These are phyloP conservation scores for Cisticola juncidis DNA, from an alignment of 2,113 vertebrate genomes.

Conservation along the genomic window DNA sequence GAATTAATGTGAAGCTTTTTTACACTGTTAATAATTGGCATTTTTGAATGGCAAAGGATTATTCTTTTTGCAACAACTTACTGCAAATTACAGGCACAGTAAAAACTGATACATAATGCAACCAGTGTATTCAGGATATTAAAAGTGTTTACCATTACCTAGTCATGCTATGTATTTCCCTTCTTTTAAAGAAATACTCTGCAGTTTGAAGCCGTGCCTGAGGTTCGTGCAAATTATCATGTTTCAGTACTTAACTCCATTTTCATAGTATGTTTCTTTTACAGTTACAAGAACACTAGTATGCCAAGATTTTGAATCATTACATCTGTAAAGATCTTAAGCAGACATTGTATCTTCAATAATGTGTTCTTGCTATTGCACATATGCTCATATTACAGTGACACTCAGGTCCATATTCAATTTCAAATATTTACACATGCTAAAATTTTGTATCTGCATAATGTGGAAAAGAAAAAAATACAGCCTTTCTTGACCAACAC, in stretches of 20 bases:
- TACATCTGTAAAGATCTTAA: constrained; percentile 11
- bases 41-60: constrained; percentile 33
- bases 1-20: constrained; percentile 2
- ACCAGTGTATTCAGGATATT: neutral
- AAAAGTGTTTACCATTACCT: neutral
- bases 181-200: constrained; percentile 41
- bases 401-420: neutral
- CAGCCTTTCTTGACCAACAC: constrained; percentile 24
- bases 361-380: constrained; percentile 20
- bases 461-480: constrained; percentile 14
- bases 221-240: constrained; percentile 29
- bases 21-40: constrained; percentile 18
- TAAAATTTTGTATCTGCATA: constrained; percentile 6
- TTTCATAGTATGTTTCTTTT: constrained; percentile 20
- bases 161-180: constrained; percentile 18
- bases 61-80: constrained; percentile 17
- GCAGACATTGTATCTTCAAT: neutral
- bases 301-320: constrained; percentile 14
- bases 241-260: constrained; percentile 29
- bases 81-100: constrained; percentile 56
- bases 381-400: neutral
- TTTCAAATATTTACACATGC: constrained; percentile 51
- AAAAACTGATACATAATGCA: constrained; percentile 37
- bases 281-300: constrained; percentile 5
- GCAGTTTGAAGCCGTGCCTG: neutral